Percentiles rank a stretch among this genome's conserved stretches.
Conservation (phyloP, 1,140 invertebrate genomes). For the Neocloeon triangulifer region DNA sequence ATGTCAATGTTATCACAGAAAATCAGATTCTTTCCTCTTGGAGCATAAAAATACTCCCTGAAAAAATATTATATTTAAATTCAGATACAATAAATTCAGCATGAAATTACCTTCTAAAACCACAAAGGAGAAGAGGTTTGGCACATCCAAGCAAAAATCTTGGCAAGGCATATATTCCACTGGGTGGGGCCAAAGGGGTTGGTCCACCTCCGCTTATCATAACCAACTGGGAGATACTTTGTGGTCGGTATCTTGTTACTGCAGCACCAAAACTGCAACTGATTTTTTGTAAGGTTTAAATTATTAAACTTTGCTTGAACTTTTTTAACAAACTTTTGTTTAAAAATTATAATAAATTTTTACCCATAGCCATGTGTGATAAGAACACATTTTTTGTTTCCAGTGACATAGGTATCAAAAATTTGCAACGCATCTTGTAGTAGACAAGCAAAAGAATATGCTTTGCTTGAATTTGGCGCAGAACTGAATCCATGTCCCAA, state of each 20-base stretch:
- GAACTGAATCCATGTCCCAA: constrained; percentile 48
- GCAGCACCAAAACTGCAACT: constrained; percentile 46
- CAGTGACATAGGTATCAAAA: constrained; percentile 32
- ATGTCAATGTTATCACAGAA: constrained; percentile 27
- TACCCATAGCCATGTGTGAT: constrained; percentile 41
- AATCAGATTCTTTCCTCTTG: constrained; percentile 28
- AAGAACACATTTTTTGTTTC: constrained; percentile 21
- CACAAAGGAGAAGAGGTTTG: constrained; percentile 18
- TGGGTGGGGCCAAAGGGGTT: constrained; percentile 36
- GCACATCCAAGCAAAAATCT: constrained; percentile 17
- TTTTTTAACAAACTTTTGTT: no score
- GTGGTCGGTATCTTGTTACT: constrained; percentile 31
- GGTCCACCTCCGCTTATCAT: constrained; percentile 48
- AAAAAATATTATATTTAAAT: background rate
- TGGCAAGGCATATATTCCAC: constrained; percentile 16
- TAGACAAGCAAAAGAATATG: constrained; percentile 40
- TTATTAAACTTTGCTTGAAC: background rate
- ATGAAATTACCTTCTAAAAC: constrained; percentile 17
- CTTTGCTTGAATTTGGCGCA: constrained; percentile 26
- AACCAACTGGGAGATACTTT: constrained; percentile 35
- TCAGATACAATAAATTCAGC: background rate
- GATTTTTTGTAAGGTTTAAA: constrained; percentile 9
- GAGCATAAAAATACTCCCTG: constrained; percentile 20
- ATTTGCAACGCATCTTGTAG: constrained; percentile 32
- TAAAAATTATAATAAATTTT: constrained; percentile 10